Base-by-base conservation (phyloP, 2,113 vertebrate genomes). In the Catagonus wagneri region DNA sequence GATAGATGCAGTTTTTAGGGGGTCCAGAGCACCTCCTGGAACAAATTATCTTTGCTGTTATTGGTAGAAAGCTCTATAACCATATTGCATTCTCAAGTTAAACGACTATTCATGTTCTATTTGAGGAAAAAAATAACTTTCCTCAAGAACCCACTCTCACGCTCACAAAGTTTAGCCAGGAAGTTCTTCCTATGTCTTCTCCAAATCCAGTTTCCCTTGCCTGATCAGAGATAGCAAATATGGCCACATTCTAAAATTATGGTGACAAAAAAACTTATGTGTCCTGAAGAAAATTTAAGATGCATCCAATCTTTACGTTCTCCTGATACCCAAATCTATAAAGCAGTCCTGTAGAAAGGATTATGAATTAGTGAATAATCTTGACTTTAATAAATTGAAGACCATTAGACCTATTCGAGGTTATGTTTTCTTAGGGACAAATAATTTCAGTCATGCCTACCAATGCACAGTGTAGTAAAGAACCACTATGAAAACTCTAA, bases 321-420 rank as follows among this genome's bases (percentile, higher is more conserved):
- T 60, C 7, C 2, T 68, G 7, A 66, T 1, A 12, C 17, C 32
- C 6, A 88, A 78, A 81, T 74, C 32, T 52, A 34, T 12, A 80
- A 56, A 32, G 19, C 13, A 66, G 39, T 3, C 13, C 72, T 84
- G 2, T 17, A 44, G 12, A 89, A 44, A 84, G 17, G 56, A 61
- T 27, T 65, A 17, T 75, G 5, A 74, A 72, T 44, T 78, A 32
- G 20, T 69, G 20, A 76, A 86, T 75, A 83, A 60, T 29, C 15
- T 81, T 6, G 16, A 56, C 12, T 80, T 93, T 63, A 88, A 81
- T 9, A 74, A 95, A 54, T 5, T 63, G 19, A 76, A 95, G 80
- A 74, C 36, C 20, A 81, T 61, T 66, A 78, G n/a, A 65, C 0
- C 23, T 81, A 4, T 12, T 44, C 60, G 50, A 87, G 12, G 27